A percentile compares a stretch with the other conserved stretches of the same genome.
Conservation (phyloP, 2,888 invertebrate genomes). For the Tetragonisca angustula region DNA sequence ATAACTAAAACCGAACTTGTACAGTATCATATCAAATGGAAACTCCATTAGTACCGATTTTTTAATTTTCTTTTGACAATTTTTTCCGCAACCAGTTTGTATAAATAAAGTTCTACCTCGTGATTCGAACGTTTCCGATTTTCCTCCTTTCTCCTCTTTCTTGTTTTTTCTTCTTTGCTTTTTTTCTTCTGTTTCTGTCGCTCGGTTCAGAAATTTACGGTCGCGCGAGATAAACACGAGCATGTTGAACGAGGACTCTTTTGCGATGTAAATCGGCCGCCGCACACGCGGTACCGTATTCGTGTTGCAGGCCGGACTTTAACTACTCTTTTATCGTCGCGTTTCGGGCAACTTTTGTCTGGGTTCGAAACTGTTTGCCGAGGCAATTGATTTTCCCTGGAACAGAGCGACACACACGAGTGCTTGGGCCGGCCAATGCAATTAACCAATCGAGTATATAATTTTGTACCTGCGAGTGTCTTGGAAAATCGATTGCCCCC, state of each 20-base stretch:
- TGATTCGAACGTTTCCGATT: background rate
- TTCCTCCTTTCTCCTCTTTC: background rate
- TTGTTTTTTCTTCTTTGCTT: background rate
- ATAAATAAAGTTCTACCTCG: too few relatives aligned
- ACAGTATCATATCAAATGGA: too few relatives aligned
- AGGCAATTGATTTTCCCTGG: conserved; percentile 64
- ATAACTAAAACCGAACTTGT: too few relatives aligned
- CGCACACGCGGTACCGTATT: conserved; percentile 9
- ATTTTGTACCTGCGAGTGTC: background rate
- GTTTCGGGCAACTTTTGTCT: conserved; percentile 38
- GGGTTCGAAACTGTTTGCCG: conserved; percentile 60
- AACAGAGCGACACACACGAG: conserved; percentile 1
- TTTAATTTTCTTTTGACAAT: too few relatives aligned
- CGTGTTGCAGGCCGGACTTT: background rate
- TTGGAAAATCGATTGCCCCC: conserved; percentile 58
- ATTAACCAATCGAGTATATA: background rate
- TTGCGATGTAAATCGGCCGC: conserved; percentile 17
- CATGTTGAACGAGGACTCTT: conserved; percentile 4
- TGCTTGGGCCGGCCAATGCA: background rate
- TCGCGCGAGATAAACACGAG: background rate
- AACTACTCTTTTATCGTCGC: conserved; percentile 16
- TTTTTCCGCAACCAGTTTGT: too few relatives aligned
- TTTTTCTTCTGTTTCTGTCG: background rate
- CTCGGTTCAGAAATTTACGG: background rate
- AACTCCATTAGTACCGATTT: too few relatives aligned